phyloP scores from a whole-genome alignment of 2,888 invertebrate genomes.

The Hoplodrina blanda region DNA sequence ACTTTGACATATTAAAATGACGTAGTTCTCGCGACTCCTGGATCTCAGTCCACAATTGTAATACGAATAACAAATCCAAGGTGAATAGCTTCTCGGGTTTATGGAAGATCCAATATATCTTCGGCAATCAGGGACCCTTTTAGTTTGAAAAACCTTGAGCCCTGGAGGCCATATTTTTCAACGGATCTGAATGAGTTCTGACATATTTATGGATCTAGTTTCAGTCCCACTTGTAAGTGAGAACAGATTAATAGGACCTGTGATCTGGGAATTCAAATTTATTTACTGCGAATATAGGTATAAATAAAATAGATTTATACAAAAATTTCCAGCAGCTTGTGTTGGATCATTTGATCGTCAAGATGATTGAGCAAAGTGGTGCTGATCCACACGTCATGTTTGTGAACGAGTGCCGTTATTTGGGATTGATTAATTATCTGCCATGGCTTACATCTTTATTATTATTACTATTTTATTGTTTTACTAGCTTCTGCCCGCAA shows the following conservation, averaged over 20 bases:
- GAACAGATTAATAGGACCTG: constrained; percentile 4
- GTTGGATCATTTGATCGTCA: too few species aligned
- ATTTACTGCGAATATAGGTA: too few species aligned
- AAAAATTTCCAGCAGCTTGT: too few species aligned
- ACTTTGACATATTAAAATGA: neutral
- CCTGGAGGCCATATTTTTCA: constrained; percentile 32
- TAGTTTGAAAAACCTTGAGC: constrained; percentile 22
- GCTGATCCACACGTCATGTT: too few species aligned
- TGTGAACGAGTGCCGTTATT: too few species aligned
- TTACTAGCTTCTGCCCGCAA: too few species aligned
- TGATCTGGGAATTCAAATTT: neutral
- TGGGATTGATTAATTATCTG: too few species aligned
- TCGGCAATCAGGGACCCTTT: constrained; percentile 27
- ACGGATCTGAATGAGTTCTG: constrained; percentile 40
- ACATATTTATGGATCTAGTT: constrained; percentile 43
- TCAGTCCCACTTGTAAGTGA: constrained; percentile 5
- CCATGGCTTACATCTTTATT: too few species aligned
- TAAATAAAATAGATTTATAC: too few species aligned
- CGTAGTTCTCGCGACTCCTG: neutral
- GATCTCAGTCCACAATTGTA: neutral
- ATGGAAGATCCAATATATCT: constrained; percentile 35
- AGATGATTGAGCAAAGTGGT: too few species aligned
- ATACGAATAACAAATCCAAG: constrained; percentile 20
- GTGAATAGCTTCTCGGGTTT: constrained; percentile 20
- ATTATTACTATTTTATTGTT: too few species aligned